Conservation (phyloP, 2,113 vertebrate genomes). For the Cephalopterus ornatus region DNA sequence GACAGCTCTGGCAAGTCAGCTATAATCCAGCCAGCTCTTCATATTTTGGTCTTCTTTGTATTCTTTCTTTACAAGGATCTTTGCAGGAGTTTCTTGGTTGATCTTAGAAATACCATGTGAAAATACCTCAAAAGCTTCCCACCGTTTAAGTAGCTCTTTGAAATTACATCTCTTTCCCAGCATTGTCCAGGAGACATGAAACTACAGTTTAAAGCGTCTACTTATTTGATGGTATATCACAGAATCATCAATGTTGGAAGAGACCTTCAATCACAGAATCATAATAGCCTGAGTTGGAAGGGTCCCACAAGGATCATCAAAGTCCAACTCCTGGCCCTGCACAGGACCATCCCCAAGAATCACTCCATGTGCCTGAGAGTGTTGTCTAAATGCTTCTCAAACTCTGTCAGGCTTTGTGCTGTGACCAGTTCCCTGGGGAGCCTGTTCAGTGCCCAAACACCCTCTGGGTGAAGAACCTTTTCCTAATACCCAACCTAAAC, state of each 20-base stretch:
- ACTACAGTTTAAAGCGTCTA: neutral
- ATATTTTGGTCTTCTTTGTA: neutral
- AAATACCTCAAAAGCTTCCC: neutral
- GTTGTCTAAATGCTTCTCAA: neutral
- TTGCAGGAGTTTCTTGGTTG: neutral
- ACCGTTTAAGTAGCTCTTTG: neutral
- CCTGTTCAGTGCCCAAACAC: neutral
- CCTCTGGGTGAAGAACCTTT: neutral
- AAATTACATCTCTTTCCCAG: neutral
- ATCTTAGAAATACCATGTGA: neutral
- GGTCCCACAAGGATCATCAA: neutral
- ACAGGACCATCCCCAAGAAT: neutral
- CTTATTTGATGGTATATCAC: neutral
- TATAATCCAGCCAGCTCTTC: neutral
- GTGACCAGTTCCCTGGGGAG: too few relatives aligned
- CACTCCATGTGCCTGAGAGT: neutral
- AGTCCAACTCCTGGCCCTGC: neutral
- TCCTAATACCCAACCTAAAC: neutral
- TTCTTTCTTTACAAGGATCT: neutral
- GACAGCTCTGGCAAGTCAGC: neutral
- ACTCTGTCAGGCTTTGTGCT: neutral
- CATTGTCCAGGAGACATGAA: neutral
- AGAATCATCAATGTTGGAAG: neutral
- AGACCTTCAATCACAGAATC: neutral
- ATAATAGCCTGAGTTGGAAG: neutral